phyloP scores from a whole-genome alignment of 2,888 invertebrate species.

The Harpalus rufipes region DNA sequence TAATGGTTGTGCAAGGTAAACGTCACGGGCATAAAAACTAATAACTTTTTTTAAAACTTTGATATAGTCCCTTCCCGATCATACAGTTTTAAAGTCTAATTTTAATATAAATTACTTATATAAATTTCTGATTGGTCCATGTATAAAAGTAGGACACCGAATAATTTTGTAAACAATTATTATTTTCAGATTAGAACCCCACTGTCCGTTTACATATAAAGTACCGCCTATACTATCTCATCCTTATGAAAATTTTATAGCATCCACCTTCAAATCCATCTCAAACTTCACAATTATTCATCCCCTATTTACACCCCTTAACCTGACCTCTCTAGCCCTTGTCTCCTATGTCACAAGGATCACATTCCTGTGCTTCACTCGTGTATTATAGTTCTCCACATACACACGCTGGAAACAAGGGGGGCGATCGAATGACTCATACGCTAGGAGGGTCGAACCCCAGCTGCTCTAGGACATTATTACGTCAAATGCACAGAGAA shows the following conservation, averaged over 20 bases:
- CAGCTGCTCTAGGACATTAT: conserved; percentile 51
- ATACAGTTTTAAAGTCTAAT: too few relatives aligned
- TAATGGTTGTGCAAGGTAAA: too few relatives aligned
- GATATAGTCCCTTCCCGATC: too few relatives aligned
- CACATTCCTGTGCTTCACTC: conserved; percentile 16
- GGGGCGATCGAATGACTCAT: conserved; percentile 29
- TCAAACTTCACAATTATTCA: conserved; percentile 6
- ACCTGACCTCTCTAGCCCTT: not conserved
- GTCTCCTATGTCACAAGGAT: not conserved
- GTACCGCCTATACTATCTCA: not conserved
- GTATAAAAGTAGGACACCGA: too few relatives aligned
- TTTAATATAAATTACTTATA: too few relatives aligned
- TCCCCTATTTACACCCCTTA: conserved; percentile 1
- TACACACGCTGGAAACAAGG: conserved; percentile 9
- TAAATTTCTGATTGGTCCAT: too few relatives aligned
- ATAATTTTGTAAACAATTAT: not conserved
- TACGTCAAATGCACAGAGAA: conserved; percentile 42
- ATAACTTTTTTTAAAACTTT: too few relatives aligned
- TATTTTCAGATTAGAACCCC: not conserved
- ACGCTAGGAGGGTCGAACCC: conserved; percentile 37
- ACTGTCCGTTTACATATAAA: not conserved
- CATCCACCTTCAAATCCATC: conserved; percentile 9
- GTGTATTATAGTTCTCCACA: not conserved
- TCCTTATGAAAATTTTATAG: not conserved
- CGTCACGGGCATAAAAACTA: too few relatives aligned